Evolutionary conservation across 2,888 invertebrate genomes (phyloP).

Genomic region (Tetranychus truncatus): DNA sequence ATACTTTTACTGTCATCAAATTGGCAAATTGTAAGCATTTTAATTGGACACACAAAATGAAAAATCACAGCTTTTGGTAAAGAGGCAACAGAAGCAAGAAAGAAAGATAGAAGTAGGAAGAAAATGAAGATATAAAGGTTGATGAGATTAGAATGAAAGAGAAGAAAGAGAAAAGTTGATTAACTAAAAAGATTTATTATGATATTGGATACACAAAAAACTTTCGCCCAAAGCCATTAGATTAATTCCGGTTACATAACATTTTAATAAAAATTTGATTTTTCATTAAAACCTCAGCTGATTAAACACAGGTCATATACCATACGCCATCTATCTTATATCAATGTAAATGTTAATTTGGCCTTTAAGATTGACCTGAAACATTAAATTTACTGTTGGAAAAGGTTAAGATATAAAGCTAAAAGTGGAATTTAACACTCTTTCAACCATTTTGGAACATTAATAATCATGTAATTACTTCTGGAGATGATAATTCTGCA

Average conservation of each 20-base stretch:
- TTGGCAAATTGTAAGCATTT: too few species aligned
- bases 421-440: neutral
- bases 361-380: too few species aligned
- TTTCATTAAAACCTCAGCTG: too few species aligned
- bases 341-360: too few species aligned
- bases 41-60: too few species aligned
- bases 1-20: too few species aligned
- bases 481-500: neutral
- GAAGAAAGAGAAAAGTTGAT: neutral
- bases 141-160: neutral
- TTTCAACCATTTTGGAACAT: neutral
- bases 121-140: neutral
- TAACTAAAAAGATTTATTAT: neutral
- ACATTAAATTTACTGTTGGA: too few species aligned
- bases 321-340: too few species aligned
- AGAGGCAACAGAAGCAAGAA: neutral
- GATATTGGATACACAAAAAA: neutral
- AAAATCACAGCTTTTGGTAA: too few species aligned
- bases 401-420: neutral
- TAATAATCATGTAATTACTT: slow-evolving; percentile 3
- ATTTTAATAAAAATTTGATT: too few species aligned
- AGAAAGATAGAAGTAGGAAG: neutral
- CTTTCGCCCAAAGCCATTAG: neutral
- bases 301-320: too few species aligned
- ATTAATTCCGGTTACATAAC: too few species aligned